Base-by-base conservation (phyloP, 2,113 vertebrate species). In the Hyla sarda region DNA sequence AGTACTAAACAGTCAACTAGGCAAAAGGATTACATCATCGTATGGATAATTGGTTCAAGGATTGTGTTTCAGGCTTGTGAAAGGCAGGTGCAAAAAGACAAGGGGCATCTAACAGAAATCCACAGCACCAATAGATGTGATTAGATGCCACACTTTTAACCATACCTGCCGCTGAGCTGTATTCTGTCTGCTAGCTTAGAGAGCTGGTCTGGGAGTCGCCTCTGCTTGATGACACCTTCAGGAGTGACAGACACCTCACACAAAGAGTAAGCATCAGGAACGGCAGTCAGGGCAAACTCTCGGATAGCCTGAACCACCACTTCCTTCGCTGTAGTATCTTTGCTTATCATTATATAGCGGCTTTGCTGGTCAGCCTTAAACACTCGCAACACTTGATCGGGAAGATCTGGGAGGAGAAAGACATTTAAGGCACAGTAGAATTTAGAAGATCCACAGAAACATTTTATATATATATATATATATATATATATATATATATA, bases 341-440 rank as follows among this genome's bases (percentile, higher is more conserved):
- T 98, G 85, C 98, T 97, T 87, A 99, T 99, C 98, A 99, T 99
- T 90, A 99, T 97, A 92, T 99, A 99, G 5, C 98, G 97, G 79
- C 97, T 99, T 89, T 99, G 97, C 92, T 99, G 98, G 90, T 99
- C 98, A 0, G 97, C 98, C 89, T 99, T 99, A 90, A 99, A 99
- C 88, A 99, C 97, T 52, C 97, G 93, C 76, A 99, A 90, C 7
- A 99, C 98, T 89, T 99, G 97, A 88, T 99, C 97, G 12, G 97
- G 97, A 89, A 99, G 93, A 87, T 99, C 97, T 99, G 91, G 2
- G 56, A 76, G 50, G 28, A 84, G 50, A 48, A 32, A 41, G 25
- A 48, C 1, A 30, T 78, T 11, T 54, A 56, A 34, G 8, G 21
- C 21, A 23, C 5, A 56, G 47, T 10, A 32, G 5, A 34, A 54